Evolutionary conservation across 1,140 invertebrate species (phyloP), one percentile per base, ranked within the genome.

Genomic region (Bombus soroeensis): DNA sequence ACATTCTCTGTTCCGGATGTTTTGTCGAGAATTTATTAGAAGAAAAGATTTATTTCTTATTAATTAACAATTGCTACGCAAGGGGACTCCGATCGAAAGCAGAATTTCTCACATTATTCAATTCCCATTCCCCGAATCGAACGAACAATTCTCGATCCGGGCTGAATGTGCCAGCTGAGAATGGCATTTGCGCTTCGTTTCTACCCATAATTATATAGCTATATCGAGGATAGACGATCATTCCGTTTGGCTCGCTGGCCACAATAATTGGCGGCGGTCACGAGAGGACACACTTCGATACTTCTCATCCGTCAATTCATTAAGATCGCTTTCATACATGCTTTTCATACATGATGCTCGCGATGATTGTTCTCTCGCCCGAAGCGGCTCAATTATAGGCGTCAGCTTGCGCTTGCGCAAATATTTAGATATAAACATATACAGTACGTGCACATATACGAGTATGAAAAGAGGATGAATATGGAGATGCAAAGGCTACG

Each of bases 331-430:
- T 89, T 89, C 84, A 83, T 83, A 73, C 62, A 41, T 47, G 37
- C 59, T 18, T 87, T 89, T 89, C 84, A 83, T 83, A 53, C 47
- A 53, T 77, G 75, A 53, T 77, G 81, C 62, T 57, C 72, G 76
- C 47, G 37, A 75, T 85, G 86, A 90, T 90, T 90, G 90, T 86
- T 88, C 79, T 89, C 74, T 81, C 57, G 83, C 77, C 83, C 72
- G 87, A 70, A 90, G 83, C 87, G 53, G 57, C 78, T 85, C 89
- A 83, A 86, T 90, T 86, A 90, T 83, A 87, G 66, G 70, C 72
- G 83, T 59, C 83, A 80, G 57, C 10, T 74, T 68, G 37, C 47
- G 62, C 59, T 77, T 32, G 37, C 34, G 28, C 53, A 41, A 28
- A 41, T 12, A 28, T 28, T 68, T 10, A 34, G 8, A 22, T 8